phyloP scores from a whole-genome alignment of 2,888 invertebrate genomes.

The Pelosia muscerda region DNA sequence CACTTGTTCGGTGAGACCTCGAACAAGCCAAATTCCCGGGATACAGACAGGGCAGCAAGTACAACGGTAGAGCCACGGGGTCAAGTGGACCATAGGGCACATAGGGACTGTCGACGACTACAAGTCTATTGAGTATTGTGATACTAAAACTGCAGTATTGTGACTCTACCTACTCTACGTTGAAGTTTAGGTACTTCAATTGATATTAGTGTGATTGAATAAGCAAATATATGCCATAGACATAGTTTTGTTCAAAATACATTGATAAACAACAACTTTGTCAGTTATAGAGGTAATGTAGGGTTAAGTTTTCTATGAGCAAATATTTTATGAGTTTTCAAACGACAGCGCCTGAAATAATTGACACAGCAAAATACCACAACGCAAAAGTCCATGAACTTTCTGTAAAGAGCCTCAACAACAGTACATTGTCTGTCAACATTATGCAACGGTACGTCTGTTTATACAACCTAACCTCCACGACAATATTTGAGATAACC shows the following conservation, averaged over 20 bases:
- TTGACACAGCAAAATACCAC: conserved; percentile 12
- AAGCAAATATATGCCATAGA: background rate
- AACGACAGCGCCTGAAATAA: conserved; percentile 12
- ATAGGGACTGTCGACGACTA: conserved; percentile 24
- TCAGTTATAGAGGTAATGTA: background rate
- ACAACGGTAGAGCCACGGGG: conserved; percentile 22
- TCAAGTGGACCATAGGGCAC: conserved; percentile 25
- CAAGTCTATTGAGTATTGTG: too few relatives aligned
- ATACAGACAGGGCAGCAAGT: conserved; percentile 7
- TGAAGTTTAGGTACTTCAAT: background rate
- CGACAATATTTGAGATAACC: background rate
- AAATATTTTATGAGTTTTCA: background rate
- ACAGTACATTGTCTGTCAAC: background rate
- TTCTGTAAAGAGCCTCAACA: background rate
- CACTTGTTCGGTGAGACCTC: conserved; percentile 12
- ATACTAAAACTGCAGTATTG: conserved; percentile 31
- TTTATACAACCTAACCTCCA: conserved; percentile 11
- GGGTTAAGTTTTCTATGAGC: background rate
- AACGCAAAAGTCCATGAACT: background rate
- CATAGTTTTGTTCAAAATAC: background rate
- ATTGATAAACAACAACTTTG: background rate
- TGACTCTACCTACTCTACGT: conserved; percentile 13
- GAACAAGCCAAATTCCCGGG: conserved; percentile 29
- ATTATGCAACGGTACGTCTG: conserved; percentile 20
- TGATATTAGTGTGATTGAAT: background rate